A percentile compares a stretch with the other conserved stretches of the same genome.
phyloP scores from a whole-genome alignment of 2,888 invertebrate genomes.

The Brenthis ino region DNA sequence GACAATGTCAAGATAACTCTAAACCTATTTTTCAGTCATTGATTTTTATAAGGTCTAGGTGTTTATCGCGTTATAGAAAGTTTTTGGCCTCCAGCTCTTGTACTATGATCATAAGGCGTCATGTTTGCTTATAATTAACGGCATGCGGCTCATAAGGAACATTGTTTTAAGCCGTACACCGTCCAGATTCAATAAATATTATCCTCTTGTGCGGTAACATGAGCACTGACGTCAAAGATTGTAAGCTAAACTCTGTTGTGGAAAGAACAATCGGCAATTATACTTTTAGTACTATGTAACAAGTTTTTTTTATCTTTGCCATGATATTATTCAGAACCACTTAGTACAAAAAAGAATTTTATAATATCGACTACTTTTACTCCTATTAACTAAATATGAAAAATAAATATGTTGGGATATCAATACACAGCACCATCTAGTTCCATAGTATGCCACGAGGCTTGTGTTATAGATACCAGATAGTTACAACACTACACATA shows the following conservation, averaged over 20 bases:
- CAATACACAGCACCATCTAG: too few relatives aligned
- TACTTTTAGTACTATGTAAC: slow-evolving; percentile 35
- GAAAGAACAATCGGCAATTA: slow-evolving; percentile 53
- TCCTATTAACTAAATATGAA: too few relatives aligned
- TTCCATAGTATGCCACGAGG: too few relatives aligned
- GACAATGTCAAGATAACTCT: too few relatives aligned
- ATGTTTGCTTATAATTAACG: slow-evolving; percentile 78
- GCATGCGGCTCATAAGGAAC: slow-evolving; percentile 67
- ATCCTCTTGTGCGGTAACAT: slow-evolving; percentile 66
- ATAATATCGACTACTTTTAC: too few relatives aligned
- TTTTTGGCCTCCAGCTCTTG: slow-evolving; percentile 41
- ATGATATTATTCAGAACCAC: too few relatives aligned
- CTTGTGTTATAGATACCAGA: too few relatives aligned
- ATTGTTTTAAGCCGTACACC: slow-evolving; percentile 55
- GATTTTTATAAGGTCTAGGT: slow-evolving; percentile 16
- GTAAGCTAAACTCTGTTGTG: slow-evolving; percentile 46
- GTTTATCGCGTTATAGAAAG: slow-evolving; percentile 29
- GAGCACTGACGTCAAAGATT: slow-evolving; percentile 49
- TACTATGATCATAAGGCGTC: slow-evolving; percentile 47
- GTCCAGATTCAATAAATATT: slow-evolving; percentile 65
- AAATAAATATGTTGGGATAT: too few relatives aligned
- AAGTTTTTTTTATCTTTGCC: slow-evolving; percentile 35
- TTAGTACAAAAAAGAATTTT: too few relatives aligned
- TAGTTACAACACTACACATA: too few relatives aligned
- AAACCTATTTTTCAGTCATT: slow-evolving; percentile 33